Evolutionary conservation across 2,888 invertebrate genomes (phyloP), one percentile per base, ranked within the genome.

Genomic region (Sminthurides aquaticus): DNA sequence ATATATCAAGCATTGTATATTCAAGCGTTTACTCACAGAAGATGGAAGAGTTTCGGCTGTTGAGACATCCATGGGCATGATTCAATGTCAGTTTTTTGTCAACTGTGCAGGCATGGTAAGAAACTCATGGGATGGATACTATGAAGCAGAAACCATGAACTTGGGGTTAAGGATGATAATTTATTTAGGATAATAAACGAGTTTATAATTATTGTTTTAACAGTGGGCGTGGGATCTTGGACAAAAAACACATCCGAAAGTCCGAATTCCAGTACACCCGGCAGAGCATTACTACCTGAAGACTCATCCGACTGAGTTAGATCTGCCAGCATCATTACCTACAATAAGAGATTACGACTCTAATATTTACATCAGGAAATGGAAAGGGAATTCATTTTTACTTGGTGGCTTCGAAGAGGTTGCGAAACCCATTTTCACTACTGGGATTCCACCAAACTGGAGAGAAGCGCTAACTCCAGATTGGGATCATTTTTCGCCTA

Each of bases 91-190:
- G 78, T 84, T 83, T 79, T 84, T 85, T 76, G 83, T 87, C 54
- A 87, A 87, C 77, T 86, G 86, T 77, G 84, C 86, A 65, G 88
- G 87, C 69, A 85, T 86, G 83, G 84, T 84, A 76, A 78, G 11
- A 34, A 15, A 34, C 43, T 34, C 8, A 34, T n/a, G n/a, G n/a
- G 26, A 18, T 56, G 5, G 3, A 24, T 25, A 11, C 5, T n/a
- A 52, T n/a, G 15, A 11, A 34, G 43, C 43, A 34, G 15, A 52
- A 52, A 26, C 56, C 25, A 26, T 56, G n/a, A n/a, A n/a, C n/a
- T n/a, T n/a, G n/a, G n/a, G 18, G 48, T 8, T 15, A 18, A 43
- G 18, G 48, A 43, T 43, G 48, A 18, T 15, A 43, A 43, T 43
- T 43, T 15, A 15, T 43, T 43, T 52, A 22, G 20, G 5, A 52